Evolutionary conservation across 2,888 invertebrate species (phyloP).

Genomic region (Zaprionus lineosus): DNA sequence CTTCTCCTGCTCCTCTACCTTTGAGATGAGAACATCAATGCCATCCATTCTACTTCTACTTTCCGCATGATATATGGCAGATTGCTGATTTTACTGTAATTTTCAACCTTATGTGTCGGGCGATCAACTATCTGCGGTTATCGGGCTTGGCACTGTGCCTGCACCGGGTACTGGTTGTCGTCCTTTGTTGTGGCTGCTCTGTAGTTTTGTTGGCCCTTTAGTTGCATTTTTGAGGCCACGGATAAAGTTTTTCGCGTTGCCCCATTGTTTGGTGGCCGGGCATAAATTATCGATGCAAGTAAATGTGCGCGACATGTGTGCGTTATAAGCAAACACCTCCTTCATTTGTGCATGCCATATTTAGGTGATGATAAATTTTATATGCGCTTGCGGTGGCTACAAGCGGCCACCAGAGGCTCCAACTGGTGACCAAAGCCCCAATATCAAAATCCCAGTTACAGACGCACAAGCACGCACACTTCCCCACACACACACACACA

Average conservation of each 20-base stretch:
- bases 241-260: slow-evolving; percentile 4
- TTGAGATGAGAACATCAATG: neutral
- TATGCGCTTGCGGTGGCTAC: slow-evolving; percentile 42
- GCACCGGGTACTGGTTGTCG: no score
- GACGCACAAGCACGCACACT: no score
- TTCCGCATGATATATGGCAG: neutral
- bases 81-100: neutral
- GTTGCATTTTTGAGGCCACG: slow-evolving; percentile 21
- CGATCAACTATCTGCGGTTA: neutral
- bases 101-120: neutral
- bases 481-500: no score
- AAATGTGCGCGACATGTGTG: slow-evolving; percentile 44
- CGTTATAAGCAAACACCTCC: slow-evolving; percentile 49
- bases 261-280: slow-evolving; percentile 5
- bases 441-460: slow-evolving; percentile 1
- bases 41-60: neutral
- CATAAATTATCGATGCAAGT: slow-evolving; percentile 66
- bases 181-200: no score
- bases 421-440: slow-evolving; percentile 4
- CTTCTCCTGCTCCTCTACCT: neutral
- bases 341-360: slow-evolving; percentile 42
- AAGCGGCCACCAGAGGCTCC: slow-evolving; percentile 29
- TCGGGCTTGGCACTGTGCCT: neutral
- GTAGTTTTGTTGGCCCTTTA: slow-evolving; percentile 14
- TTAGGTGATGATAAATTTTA: slow-evolving; percentile 69